Percentiles rank a stretch among this genome's conserved stretches.
These are phyloP conservation scores for Imbricaverruca yamaguchii DNA, from an alignment of 2,888 invertebrate species.

Conservation along the genomic window DNA sequence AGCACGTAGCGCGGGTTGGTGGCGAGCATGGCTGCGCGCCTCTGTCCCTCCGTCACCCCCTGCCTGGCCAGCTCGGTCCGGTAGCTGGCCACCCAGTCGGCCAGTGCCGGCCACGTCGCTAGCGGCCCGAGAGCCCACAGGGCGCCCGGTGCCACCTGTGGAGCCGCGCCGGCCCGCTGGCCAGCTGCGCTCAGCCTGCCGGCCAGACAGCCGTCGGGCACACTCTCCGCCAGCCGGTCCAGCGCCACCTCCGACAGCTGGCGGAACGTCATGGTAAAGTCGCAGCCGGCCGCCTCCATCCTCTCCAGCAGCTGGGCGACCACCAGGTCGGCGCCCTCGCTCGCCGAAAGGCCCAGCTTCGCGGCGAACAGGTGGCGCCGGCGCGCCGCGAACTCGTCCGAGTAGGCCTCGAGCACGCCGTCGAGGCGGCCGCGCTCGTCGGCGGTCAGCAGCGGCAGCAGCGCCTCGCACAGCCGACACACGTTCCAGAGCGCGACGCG, in stretches of 20 bases:
- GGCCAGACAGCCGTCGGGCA: too few species aligned
- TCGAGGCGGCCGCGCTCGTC: neutral
- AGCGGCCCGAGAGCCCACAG: conserved; percentile 49
- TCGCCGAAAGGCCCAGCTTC: conserved; percentile 48
- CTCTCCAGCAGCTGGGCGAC: conserved; percentile 47
- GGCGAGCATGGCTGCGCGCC: conserved; percentile 45
- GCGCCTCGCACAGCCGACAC: conserved; percentile 52
- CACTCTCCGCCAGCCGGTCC: conserved; percentile 37
- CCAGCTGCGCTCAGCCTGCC: too few species aligned
- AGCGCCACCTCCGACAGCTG: conserved; percentile 50
- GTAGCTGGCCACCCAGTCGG: conserved; percentile 48
- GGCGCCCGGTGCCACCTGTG: conserved; percentile 43
- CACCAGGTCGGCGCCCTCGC: neutral
- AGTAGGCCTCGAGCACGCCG: conserved; percentile 35
- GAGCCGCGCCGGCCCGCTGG: too few species aligned
- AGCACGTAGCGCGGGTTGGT: conserved; percentile 53
- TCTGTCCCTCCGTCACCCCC: conserved; percentile 45
- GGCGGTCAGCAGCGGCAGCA: conserved; percentile 45
- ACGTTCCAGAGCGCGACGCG: conserved; percentile 59
- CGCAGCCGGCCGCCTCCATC: conserved; percentile 55
- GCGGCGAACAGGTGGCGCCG: conserved; percentile 44
- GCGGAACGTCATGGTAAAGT: conserved; percentile 55
- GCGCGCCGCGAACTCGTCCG: conserved; percentile 38
- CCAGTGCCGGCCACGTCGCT: conserved; percentile 46
- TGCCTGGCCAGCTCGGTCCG: conserved; percentile 44